Percentiles rank a stretch among this genome's conserved stretches.
These are phyloP conservation scores for Cygnus olor DNA, from an alignment of 2,797 vertebrate genomes.

Conservation along the genomic window DNA sequence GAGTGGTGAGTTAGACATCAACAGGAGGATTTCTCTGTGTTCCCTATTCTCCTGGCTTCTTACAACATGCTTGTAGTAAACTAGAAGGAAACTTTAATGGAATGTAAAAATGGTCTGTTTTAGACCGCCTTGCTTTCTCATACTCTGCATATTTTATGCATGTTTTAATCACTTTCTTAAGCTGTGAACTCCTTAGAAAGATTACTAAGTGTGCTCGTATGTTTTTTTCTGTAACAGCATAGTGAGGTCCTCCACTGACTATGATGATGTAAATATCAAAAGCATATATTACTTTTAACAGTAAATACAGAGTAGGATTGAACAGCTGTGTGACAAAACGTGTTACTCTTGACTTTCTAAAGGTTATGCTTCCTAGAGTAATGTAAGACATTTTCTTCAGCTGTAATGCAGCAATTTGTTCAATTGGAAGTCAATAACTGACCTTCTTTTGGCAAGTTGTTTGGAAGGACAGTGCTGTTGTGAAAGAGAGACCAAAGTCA, in stretches of 20 bases:
- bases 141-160: neutral
- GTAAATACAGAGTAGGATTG: neutral
- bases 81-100: neutral
- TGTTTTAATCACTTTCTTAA: neutral
- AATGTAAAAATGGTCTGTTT: neutral
- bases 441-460: neutral
- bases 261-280: neutral
- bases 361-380: neutral
- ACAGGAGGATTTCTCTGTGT: neutral
- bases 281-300: neutral
- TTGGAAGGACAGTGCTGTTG: neutral
- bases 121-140: neutral
- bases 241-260: neutral
- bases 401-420: neutral
- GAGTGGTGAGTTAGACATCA: neutral
- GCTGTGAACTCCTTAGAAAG: neutral
- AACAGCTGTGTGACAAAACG: neutral
- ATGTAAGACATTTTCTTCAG: neutral
- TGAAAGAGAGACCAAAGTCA: neutral
- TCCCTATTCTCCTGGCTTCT: neutral
- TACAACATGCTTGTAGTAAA: neutral
- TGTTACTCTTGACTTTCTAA: neutral
- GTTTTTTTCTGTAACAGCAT: neutral
- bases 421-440: neutral
- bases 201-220: neutral